phyloP scores from a whole-genome alignment of 1,140 invertebrate species.

The Bemisia tabaci region DNA sequence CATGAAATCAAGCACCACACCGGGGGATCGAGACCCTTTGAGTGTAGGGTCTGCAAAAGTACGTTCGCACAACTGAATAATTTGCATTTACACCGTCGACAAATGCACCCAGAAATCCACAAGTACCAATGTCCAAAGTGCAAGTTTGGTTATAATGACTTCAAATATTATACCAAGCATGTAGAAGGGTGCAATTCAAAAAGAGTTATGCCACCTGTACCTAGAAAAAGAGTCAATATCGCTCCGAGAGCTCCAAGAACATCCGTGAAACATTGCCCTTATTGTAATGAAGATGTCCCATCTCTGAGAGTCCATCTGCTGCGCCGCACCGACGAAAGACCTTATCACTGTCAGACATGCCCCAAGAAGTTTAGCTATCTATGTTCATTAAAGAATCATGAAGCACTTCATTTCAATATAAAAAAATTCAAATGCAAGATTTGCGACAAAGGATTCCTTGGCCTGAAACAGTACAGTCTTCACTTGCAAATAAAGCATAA shows the following conservation, averaged over 20 bases:
- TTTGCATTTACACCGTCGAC: neutral
- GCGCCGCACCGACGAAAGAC: neutral
- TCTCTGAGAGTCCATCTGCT: neutral
- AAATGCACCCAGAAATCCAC: neutral
- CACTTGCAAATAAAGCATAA: neutral
- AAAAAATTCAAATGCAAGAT: neutral
- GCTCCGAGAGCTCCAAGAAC: no score
- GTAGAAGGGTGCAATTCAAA: neutral
- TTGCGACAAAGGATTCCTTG: neutral
- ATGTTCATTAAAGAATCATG: neutral
- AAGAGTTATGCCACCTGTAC: no score
- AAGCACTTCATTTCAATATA: neutral
- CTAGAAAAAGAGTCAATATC: no score
- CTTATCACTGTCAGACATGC: neutral
- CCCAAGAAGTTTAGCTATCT: neutral
- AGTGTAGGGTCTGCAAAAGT: neutral
- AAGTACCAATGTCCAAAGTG: neutral
- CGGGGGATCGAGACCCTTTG: neutral
- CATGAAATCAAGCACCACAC: neutral
- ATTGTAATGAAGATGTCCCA: neutral
- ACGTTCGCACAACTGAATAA: neutral
- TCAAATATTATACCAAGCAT: neutral
- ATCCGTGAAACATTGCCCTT: no score
- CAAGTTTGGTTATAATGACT: neutral
- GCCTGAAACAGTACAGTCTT: neutral